Evolutionary conservation across 2,888 invertebrate genomes (phyloP), one percentile per base, ranked within the genome.

Genomic region (Mechanitis mazaeus): DNA sequence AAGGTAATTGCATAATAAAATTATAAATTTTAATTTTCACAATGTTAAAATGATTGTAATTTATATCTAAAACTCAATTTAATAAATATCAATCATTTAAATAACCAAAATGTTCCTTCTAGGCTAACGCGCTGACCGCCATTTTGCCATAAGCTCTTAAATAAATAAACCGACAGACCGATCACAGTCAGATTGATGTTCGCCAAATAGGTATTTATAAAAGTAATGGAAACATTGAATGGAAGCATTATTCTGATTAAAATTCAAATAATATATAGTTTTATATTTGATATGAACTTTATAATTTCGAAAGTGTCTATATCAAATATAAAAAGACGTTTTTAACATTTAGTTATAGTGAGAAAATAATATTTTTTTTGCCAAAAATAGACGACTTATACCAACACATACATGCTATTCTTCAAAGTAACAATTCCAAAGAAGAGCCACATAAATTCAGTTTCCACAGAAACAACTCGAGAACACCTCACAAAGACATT

Each of bases 181-280:
- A 70, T 67, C 72, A 70, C 72, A 69, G 68, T 60, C 69, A 66
- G 73, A 76, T 75, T 74, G 75, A 75, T 75, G 71, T 64, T 69
- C 69, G 70, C 72, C 69, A 73, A 76, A 78, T 74, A 75, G 60
- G 67, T 73, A 72, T 75, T 73, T 77, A 76, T 74, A 68, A 75
- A 75, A 77, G 78, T 79, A 78, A 79, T 76, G 77, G 77, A 77
- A 74, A 71, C 72, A 68, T 66, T 62, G 60, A 50, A 50, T 50
- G 50, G 50, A 9, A 50, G 50, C 50, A 50, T 50, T 50, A 50
- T 50, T 31, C 7, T 50, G 50, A 50, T 50, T 50, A 50, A 31
- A 50, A 50, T 50, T 31, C 50, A 31, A 31, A 50, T 31, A 31
- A 50, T 31, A 9, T 31, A 50, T 50, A 3, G 11, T 50, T 28